These are phyloP conservation scores for Tipula lateralis DNA, from an alignment of 2,888 invertebrate genomes.

Conservation along the genomic window DNA sequence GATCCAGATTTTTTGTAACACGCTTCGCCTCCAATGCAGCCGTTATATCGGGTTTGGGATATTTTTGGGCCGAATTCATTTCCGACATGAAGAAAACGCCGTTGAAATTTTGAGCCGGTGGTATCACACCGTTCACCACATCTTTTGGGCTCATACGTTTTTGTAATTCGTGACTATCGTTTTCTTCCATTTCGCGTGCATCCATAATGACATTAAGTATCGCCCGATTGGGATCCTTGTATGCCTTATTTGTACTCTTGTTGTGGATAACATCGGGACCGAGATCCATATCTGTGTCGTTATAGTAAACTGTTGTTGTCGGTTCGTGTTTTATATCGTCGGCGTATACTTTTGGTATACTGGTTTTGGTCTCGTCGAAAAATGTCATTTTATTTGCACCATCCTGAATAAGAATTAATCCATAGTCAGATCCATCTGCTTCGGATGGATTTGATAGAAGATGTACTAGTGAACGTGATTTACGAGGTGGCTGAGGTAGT, in stretches of 20 bases:
- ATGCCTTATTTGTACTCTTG: neutral
- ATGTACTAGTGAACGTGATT: conserved; percentile 66
- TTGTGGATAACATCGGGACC: conserved; percentile 37
- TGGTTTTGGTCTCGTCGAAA: conserved; percentile 55
- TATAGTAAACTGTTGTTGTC: neutral
- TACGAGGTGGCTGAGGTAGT: conserved; percentile 74
- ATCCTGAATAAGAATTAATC: conserved; percentile 51
- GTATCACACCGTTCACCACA: conserved; percentile 33
- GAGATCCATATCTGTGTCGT: conserved; percentile 32
- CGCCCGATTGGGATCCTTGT: conserved; percentile 52
- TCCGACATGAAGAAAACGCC: conserved; percentile 57
- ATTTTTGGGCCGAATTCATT: conserved; percentile 50
- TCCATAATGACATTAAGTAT: conserved; percentile 57
- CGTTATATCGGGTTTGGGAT: conserved; percentile 48
- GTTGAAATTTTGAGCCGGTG: conserved; percentile 52
- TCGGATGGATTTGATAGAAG: conserved; percentile 61
- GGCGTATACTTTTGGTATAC: conserved; percentile 36
- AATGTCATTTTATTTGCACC: conserved; percentile 53
- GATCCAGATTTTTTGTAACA: conserved; percentile 70
- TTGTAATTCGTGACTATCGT: conserved; percentile 32
- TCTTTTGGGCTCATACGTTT: conserved; percentile 40
- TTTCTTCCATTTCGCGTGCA: conserved; percentile 50
- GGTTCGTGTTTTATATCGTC: conserved; percentile 26
- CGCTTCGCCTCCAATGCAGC: conserved; percentile 58
- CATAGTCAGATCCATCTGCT: conserved; percentile 47